A percentile compares a stretch with the other conserved stretches of the same genome.
phyloP scores from a whole-genome alignment of 2,797 vertebrate species.

The Prionace glauca region DNA sequence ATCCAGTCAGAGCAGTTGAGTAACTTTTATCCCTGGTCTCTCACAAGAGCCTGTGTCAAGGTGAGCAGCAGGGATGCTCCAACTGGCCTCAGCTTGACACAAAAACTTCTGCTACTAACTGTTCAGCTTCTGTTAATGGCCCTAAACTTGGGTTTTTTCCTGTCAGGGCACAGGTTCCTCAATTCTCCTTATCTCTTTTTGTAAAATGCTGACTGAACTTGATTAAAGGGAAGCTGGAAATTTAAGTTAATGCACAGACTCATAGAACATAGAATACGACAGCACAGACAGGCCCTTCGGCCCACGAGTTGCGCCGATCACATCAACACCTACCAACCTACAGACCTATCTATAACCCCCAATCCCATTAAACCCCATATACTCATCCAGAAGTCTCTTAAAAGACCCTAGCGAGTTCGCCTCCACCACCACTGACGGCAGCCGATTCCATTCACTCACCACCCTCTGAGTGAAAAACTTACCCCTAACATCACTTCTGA shows the following conservation, averaged over 20 bases:
- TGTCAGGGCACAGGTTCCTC: background rate
- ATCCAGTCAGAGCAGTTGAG: background rate
- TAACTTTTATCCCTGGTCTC: background rate
- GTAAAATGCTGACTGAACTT: background rate
- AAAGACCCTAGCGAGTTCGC: too few species aligned
- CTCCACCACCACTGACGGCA: too few species aligned
- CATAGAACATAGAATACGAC: too few species aligned
- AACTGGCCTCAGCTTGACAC: background rate
- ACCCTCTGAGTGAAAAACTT: too few species aligned
- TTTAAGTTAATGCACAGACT: background rate
- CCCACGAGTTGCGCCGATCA: too few species aligned
- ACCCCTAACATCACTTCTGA: too few species aligned
- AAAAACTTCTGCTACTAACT: background rate
- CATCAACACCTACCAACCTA: too few species aligned
- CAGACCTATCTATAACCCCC: too few species aligned
- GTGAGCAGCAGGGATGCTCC: background rate
- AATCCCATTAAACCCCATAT: too few species aligned
- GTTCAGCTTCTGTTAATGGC: background rate
- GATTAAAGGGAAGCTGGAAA: background rate
- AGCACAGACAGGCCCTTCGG: too few species aligned
- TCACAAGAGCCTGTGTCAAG: background rate
- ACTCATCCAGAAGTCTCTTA: too few species aligned
- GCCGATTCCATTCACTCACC: too few species aligned
- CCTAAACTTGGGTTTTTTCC: background rate
- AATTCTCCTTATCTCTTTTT: background rate